Evolutionary conservation across 2,797 vertebrate species (phyloP).

Genomic region (Cercopithecus diana): DNA sequence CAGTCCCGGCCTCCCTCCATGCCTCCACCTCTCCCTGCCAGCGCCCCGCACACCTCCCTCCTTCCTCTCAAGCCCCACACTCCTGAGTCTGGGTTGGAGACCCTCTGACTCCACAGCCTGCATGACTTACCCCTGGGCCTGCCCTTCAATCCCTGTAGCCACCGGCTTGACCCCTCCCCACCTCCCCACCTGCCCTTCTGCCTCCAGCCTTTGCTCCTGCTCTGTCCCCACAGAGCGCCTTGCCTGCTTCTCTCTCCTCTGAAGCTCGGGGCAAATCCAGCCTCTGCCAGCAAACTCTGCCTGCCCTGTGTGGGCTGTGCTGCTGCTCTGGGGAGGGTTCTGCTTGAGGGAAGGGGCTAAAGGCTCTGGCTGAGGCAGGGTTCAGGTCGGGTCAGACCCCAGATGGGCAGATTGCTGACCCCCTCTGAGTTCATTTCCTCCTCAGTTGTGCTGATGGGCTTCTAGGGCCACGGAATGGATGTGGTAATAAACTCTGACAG

Average conservation of each 20-base stretch:
- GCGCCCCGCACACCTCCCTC: neutral
- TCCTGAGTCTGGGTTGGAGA: neutral
- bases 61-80: neutral
- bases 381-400: neutral
- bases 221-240: neutral
- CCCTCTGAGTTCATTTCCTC: neutral
- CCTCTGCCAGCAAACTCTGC: neutral
- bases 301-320: neutral
- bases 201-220: neutral
- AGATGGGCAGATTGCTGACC: neutral
- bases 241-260: neutral
- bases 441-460: neutral
- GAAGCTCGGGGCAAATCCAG: neutral
- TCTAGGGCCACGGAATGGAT: neutral
- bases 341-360: neutral
- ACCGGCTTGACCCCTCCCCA: neutral
- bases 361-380: too few relatives aligned
- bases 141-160: neutral
- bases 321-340: neutral
- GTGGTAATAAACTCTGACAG: neutral
- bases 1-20: rapidly evolving
- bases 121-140: neutral
- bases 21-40: neutral
- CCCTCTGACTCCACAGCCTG: neutral
- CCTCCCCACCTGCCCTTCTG: too few relatives aligned